phyloP scores from a whole-genome alignment of 2,113 vertebrate species.

The Chrysemys picta region DNA sequence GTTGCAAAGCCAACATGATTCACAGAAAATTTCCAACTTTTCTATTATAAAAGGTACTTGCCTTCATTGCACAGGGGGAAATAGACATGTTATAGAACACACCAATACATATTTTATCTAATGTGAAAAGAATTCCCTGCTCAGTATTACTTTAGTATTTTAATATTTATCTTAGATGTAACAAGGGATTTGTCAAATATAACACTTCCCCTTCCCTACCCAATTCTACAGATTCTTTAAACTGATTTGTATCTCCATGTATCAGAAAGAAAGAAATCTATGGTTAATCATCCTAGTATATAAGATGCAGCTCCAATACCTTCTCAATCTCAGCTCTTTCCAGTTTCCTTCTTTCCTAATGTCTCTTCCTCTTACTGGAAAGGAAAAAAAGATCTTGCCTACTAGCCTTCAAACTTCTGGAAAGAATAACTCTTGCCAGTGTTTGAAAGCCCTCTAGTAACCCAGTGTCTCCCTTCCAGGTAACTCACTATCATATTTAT shows the following conservation, averaged over 20 bases:
- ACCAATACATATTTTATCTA: neutral
- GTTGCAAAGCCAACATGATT: neutral
- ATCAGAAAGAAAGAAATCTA: neutral
- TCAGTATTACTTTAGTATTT: neutral
- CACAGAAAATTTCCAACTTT: neutral
- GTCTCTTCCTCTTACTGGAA: neutral
- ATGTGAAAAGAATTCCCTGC: neutral
- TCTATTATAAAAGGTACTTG: neutral
- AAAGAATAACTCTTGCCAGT: neutral
- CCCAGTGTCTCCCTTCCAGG: fast-evolving
- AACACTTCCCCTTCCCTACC: neutral
- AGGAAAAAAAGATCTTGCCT: neutral
- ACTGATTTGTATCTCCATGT: neutral
- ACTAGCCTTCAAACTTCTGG: neutral
- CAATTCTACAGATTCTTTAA: neutral
- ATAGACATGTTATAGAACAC: neutral
- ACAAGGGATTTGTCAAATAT: neutral
- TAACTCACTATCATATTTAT: neutral
- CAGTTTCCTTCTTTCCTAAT: neutral
- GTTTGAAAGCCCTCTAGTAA: neutral
- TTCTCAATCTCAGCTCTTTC: neutral
- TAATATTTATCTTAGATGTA: neutral
- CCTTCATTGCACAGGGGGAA: neutral
- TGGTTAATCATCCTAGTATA: neutral
- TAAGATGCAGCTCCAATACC: fast-evolving